phyloP scores from a whole-genome alignment of 2,797 vertebrate species.

The Coregonus suidteri region DNA sequence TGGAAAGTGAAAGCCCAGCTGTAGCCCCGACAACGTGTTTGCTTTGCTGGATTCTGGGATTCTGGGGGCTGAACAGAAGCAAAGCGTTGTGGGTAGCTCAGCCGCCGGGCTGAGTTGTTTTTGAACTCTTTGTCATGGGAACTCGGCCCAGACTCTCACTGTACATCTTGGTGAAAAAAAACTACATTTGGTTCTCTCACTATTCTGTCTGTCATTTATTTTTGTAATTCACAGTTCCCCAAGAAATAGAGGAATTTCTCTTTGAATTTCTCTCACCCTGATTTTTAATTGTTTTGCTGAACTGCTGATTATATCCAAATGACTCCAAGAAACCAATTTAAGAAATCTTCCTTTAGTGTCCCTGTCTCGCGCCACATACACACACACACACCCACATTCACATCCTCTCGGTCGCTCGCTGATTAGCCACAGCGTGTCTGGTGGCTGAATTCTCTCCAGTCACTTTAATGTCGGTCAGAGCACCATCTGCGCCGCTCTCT shows the following conservation, averaged over 20 bases:
- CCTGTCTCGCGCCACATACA: conserved; percentile 14
- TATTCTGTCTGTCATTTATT: neutral
- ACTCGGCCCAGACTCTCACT: neutral
- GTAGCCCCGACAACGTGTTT: conserved; percentile 59
- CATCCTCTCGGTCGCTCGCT: conserved; percentile 22
- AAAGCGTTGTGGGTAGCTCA: conserved; percentile 27
- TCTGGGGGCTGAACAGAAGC: conserved; percentile 45
- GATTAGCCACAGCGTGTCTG: conserved; percentile 55
- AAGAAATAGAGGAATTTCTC: too few species aligned
- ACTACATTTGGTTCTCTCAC: neutral
- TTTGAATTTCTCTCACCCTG: neutral
- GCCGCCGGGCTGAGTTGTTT: conserved; percentile 41
- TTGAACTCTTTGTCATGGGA: conserved; percentile 25
- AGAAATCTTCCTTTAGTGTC: neutral
- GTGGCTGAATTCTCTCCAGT: conserved; percentile 37
- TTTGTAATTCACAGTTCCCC: neutral
- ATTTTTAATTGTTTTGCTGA: neutral
- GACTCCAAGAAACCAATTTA: neutral
- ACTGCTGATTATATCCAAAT: neutral
- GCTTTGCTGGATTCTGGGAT: conserved; percentile 53
- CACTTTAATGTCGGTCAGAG: conserved; percentile 29
- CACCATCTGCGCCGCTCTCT: conserved; percentile 56
- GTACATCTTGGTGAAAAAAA: neutral
- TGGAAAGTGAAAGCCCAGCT: conserved; percentile 67
- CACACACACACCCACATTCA: conserved; percentile 17